Conservation (phyloP, 2,888 invertebrate species). For the Melanostoma scalare region DNA sequence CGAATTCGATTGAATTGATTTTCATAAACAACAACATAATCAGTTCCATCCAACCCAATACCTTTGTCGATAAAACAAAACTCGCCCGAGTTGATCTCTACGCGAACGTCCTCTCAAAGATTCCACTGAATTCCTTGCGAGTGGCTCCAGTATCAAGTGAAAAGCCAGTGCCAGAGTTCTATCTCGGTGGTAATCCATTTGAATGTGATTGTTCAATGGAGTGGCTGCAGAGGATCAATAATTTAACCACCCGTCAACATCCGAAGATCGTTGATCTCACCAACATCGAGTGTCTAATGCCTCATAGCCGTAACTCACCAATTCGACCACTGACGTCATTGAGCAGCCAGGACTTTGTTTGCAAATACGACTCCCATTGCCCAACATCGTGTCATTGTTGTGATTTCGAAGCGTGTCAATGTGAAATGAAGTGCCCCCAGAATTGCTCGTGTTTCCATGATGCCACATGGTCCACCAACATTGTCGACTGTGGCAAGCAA, state of each 20-base stretch:
- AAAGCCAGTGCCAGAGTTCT: conserved; percentile 92
- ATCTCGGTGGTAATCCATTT: conserved; percentile 95
- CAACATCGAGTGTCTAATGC: conserved; percentile 93
- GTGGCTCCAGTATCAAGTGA: conserved; percentile 87
- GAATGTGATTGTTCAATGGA: conserved; percentile 98
- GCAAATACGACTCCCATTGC: conserved; percentile 95
- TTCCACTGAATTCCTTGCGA: conserved; percentile 91
- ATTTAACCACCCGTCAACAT: conserved; percentile 92
- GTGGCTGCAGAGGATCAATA: conserved; percentile 95
- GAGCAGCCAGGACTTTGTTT: conserved; percentile 92
- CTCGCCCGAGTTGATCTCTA: conserved; percentile 94
- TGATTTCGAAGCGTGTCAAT: conserved; percentile 97
- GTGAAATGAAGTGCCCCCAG: conserved; percentile 97
- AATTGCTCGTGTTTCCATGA: conserved; percentile 98
- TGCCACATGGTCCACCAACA: conserved; percentile 95
- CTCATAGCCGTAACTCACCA: conserved; percentile 90
- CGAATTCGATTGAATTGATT: conserved; percentile 92
- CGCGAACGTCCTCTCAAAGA: conserved; percentile 91
- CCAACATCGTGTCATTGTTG: conserved; percentile 97
- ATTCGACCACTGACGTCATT: conserved; percentile 90
- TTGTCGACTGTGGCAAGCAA: conserved; percentile 92
- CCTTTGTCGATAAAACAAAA: conserved; percentile 92
- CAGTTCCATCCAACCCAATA: conserved; percentile 90
- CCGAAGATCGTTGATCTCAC: conserved; percentile 94
- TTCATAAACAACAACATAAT: conserved; percentile 95